phyloP scores from a whole-genome alignment of 2,888 invertebrate species.

The Ophion obscuratus region DNA sequence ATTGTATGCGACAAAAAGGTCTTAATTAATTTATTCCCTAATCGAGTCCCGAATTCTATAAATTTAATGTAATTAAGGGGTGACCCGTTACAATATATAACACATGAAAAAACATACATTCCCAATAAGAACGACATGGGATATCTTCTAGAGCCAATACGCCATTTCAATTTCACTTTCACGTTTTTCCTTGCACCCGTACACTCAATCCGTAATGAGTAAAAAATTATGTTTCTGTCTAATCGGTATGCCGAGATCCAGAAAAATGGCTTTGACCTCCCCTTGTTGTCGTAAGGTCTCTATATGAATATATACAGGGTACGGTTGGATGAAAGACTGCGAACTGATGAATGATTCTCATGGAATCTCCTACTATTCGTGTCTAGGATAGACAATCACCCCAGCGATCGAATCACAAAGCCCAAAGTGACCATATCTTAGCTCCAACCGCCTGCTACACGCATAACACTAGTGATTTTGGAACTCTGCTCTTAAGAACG shows the following conservation, averaged over 20 bases:
- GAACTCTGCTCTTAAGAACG: not conserved
- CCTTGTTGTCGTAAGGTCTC: too few relatives aligned
- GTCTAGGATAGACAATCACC: conserved; percentile 14
- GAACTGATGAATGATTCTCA: conserved; percentile 31
- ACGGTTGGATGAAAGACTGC: not conserved
- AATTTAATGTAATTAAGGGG: too few relatives aligned
- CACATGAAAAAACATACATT: not conserved
- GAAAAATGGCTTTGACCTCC: conserved; percentile 65
- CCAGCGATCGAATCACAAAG: not conserved
- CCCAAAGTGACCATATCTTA: not conserved
- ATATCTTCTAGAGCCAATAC: not conserved
- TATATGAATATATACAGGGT: too few relatives aligned
- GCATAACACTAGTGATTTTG: not conserved
- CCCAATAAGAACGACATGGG: not conserved
- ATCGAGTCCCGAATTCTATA: too few relatives aligned
- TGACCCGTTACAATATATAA: not conserved
- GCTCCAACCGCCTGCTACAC: not conserved
- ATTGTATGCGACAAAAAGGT: too few relatives aligned
- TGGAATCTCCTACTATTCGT: not conserved
- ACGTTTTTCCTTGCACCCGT: conserved; percentile 49
- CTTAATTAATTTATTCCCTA: too few relatives aligned
- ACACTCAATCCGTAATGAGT: conserved; percentile 72
- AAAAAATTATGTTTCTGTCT: conserved; percentile 75
- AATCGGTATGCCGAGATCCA: conserved; percentile 68
- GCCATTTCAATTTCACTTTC: conserved; percentile 36